Evolutionary conservation across 2,888 invertebrate genomes (phyloP).

Genomic region (Ophioninae sp.): DNA sequence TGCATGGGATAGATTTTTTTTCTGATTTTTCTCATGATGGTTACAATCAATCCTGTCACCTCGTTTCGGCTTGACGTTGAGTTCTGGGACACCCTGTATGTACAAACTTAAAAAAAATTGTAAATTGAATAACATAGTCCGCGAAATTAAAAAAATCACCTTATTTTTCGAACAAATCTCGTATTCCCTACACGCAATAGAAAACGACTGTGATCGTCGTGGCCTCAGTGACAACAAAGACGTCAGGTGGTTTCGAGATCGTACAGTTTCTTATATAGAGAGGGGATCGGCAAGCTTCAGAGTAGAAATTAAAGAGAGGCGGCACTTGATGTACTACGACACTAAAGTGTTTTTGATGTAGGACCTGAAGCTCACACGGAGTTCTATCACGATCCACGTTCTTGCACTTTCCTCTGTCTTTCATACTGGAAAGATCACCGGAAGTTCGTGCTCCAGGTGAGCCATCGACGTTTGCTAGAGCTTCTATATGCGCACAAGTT

Average conservation of each 20-base stretch:
- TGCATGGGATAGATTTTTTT: too few species aligned
- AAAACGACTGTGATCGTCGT: slow-evolving; percentile 51
- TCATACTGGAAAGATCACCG: neutral
- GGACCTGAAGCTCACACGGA: slow-evolving; percentile 16
- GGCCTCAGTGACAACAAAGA: slow-evolving; percentile 45
- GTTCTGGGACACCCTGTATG: too few species aligned
- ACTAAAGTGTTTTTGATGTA: slow-evolving; percentile 58
- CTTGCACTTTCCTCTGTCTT: slow-evolving; percentile 9
- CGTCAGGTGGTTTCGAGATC: slow-evolving; percentile 61
- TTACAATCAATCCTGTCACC: too few species aligned
- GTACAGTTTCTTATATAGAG: neutral
- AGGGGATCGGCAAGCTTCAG: slow-evolving; percentile 16
- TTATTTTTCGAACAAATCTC: neutral
- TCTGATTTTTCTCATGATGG: too few species aligned
- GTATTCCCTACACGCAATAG: slow-evolving; percentile 62
- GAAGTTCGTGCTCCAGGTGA: neutral
- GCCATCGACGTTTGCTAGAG: neutral
- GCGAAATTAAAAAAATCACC: too few species aligned
- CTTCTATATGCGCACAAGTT: neutral
- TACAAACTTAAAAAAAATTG: too few species aligned
- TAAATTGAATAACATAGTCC: too few species aligned
- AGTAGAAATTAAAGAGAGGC: slow-evolving; percentile 47
- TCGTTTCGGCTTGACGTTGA: too few species aligned
- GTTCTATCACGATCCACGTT: slow-evolving; percentile 21
- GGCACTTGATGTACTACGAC: slow-evolving; percentile 39